These are phyloP conservation scores for Todiramphus chloris DNA, from an alignment of 2,113 vertebrate genomes.

Conservation along the genomic window DNA sequence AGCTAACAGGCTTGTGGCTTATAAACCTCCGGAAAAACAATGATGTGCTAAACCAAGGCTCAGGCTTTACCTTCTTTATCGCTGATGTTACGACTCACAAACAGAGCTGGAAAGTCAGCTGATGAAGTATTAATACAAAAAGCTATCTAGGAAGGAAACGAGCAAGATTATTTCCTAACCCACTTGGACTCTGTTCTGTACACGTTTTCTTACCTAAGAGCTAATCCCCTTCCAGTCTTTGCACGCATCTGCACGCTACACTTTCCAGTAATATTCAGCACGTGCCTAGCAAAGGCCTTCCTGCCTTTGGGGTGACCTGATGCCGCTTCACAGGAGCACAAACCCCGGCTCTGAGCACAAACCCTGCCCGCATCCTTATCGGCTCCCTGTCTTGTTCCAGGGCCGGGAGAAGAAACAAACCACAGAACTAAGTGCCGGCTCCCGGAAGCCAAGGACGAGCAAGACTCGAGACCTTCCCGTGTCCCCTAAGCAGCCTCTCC, in stretches of 20 bases:
- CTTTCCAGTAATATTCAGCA: background rate
- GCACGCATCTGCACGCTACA: background rate
- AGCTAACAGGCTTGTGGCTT: background rate
- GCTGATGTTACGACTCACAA: background rate
- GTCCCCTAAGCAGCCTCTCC: background rate
- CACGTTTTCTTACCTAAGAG: background rate
- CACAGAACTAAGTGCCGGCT: background rate
- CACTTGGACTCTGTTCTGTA: background rate
- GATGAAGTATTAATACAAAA: background rate
- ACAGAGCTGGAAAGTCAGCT: background rate
- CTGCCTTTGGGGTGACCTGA: background rate
- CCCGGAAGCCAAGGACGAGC: background rate
- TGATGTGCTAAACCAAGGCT: background rate
- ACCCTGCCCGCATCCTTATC: background rate
- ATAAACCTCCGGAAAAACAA: background rate
- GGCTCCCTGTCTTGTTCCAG: background rate
- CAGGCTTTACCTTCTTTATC: background rate
- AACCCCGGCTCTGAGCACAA: background rate
- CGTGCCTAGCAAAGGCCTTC: background rate
- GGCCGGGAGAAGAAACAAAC: background rate
- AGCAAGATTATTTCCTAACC: background rate
- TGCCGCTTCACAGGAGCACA: background rate
- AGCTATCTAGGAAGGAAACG: background rate
- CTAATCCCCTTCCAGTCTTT: background rate
- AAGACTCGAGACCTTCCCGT: background rate